phyloP scores from a whole-genome alignment of 2,113 vertebrate genomes.

The Syrmaticus mikado region DNA sequence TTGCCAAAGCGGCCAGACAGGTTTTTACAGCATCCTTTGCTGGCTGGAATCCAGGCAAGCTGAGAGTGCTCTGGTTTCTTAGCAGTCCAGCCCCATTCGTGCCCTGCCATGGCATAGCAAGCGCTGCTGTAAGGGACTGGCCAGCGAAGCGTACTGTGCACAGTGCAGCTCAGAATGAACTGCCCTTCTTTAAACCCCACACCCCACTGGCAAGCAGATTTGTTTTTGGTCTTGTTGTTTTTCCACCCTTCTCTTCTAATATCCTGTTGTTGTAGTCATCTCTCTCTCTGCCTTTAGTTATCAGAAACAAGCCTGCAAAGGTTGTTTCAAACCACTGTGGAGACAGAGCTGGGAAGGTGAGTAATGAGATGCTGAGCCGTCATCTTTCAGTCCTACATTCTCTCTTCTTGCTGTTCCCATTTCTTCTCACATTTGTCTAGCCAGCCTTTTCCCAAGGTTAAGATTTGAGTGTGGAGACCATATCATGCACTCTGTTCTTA shows the following conservation, averaged over 20 bases:
- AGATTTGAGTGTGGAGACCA: not conserved
- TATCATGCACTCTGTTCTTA: not conserved
- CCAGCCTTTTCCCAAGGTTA: not conserved
- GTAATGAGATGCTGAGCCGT: not conserved
- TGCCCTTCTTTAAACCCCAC: not conserved
- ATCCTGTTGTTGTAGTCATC: not conserved
- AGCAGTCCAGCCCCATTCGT: not conserved
- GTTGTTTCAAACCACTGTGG: not conserved
- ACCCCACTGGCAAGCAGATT: not conserved
- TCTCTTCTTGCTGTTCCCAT: not conserved
- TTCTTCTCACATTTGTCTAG: not conserved
- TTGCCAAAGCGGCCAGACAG: not conserved
- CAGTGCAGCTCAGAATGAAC: not conserved
- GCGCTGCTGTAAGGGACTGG: not conserved
- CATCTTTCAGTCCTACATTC: not conserved
- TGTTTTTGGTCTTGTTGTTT: not conserved
- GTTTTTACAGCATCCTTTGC: not conserved
- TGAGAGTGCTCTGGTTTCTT: not conserved
- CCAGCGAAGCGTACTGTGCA: fast-evolving
- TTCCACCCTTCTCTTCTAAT: not conserved
- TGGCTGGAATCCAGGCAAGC: not conserved
- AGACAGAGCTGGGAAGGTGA: not conserved
- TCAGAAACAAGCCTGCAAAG: constrained; percentile 3
- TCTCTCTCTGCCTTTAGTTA: not conserved
- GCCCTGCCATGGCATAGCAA: not conserved